phyloP scores from a whole-genome alignment of 2,888 invertebrate genomes.

The Panzeria rudis region DNA sequence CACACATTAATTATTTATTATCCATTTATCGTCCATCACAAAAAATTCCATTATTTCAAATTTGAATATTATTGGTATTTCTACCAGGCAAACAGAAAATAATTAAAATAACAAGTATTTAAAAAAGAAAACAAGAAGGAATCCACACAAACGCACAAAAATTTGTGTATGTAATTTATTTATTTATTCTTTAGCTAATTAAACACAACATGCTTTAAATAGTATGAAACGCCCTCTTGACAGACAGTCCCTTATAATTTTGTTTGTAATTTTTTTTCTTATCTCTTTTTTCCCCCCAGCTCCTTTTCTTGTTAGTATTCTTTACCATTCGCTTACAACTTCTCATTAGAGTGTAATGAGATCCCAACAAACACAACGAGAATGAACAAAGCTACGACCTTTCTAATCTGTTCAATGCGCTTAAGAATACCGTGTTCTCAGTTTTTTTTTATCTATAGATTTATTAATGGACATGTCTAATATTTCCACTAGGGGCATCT shows the following conservation, averaged over 20 bases:
- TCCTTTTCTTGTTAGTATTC: constrained; percentile 28
- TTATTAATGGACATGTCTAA: too few relatives aligned
- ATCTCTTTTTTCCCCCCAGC: constrained; percentile 16
- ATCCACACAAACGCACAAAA: constrained; percentile 11
- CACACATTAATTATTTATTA: too few relatives aligned
- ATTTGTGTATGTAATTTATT: not conserved
- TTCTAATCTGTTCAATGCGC: too few relatives aligned
- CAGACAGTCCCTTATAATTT: constrained; percentile 30
- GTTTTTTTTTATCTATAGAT: too few relatives aligned
- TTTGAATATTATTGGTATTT: constrained; percentile 63
- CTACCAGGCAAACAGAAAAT: constrained; percentile 50
- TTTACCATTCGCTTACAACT: not conserved
- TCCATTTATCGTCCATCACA: too few relatives aligned
- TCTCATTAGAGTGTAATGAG: constrained; percentile 11
- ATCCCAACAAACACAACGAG: not conserved
- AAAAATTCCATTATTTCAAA: constrained; percentile 32
- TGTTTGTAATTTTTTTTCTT: constrained; percentile 37
- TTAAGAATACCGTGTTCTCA: too few relatives aligned
- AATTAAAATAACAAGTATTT: not conserved
- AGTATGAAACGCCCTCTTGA: constrained; percentile 12
- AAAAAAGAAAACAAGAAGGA: constrained; percentile 11
- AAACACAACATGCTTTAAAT: constrained; percentile 39
- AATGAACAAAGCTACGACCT: too few relatives aligned
- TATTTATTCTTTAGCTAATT: constrained; percentile 49
- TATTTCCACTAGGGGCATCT: too few relatives aligned